phyloP scores from a whole-genome alignment of 2,888 invertebrate genomes.

The Lasioglossum villosulum region DNA sequence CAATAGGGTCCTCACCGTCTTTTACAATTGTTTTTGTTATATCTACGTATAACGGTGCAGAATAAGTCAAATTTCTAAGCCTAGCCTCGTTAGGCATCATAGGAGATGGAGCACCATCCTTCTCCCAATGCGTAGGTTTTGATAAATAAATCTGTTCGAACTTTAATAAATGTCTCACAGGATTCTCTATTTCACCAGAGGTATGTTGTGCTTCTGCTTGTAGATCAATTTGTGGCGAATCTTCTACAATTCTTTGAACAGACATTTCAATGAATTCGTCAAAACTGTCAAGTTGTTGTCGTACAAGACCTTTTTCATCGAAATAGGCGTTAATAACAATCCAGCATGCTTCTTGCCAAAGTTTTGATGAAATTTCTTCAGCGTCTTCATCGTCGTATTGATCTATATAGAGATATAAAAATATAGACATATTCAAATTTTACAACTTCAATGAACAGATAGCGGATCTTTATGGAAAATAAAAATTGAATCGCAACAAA shows the following conservation, averaged over 20 bases:
- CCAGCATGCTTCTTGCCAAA: constrained; percentile 99
- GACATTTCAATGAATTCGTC: constrained; percentile 99
- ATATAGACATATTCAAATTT: neutral
- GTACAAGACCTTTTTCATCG: constrained; percentile 99
- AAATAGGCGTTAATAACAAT: constrained; percentile 99
- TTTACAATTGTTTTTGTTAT: constrained; percentile 98
- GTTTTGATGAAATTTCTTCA: constrained; percentile 98
- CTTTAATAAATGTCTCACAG: constrained; percentile 94
- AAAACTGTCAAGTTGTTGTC: constrained; percentile 99
- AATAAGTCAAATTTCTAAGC: constrained; percentile 98
- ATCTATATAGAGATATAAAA: constrained; percentile 45
- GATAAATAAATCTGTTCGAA: constrained; percentile 99
- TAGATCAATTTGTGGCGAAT: constrained; percentile 98
- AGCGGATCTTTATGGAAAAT: too few species aligned
- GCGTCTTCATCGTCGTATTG: constrained; percentile 93
- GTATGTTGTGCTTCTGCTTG: constrained; percentile 99
- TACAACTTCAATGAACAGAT: neutral
- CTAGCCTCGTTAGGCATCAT: constrained; percentile 99
- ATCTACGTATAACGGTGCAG: constrained; percentile 99
- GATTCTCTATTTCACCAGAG: constrained; percentile 95
- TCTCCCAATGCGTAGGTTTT: constrained; percentile 99
- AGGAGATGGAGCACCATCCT: constrained; percentile 99
- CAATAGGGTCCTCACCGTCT: constrained; percentile 94
- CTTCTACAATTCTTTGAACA: constrained; percentile 99
- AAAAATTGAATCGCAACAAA: too few species aligned